phyloP scores from a whole-genome alignment of 2,888 invertebrate genomes.

The Drosophila fungiperda region DNA sequence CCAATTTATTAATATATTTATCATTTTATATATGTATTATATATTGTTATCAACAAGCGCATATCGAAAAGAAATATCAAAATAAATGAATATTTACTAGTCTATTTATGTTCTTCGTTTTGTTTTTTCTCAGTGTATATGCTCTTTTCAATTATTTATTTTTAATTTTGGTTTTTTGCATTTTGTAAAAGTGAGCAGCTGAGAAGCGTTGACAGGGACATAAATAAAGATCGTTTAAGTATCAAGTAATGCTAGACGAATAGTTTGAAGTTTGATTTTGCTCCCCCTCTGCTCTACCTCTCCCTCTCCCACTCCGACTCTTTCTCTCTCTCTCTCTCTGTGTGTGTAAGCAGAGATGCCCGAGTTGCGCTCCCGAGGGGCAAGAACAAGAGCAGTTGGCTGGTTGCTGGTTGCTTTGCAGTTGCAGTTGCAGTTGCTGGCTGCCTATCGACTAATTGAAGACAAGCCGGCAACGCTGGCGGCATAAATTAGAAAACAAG shows the following conservation, averaged over 20 bases:
- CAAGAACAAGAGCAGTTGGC: slow-evolving; percentile 11
- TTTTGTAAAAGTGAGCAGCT: slow-evolving; percentile 72
- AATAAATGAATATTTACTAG: not conserved
- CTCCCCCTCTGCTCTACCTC: not conserved
- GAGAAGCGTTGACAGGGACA: slow-evolving; percentile 81
- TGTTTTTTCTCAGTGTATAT: slow-evolving; percentile 10
- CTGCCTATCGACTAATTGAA: slow-evolving; percentile 71
- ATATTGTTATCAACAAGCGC: too few relatives aligned
- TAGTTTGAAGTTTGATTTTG: slow-evolving; percentile 59
- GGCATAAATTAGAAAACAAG: slow-evolving; percentile 66
- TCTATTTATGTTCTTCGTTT: slow-evolving; percentile 6
- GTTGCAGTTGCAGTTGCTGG: slow-evolving; percentile 46
- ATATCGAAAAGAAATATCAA: not conserved
- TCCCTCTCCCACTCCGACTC: not conserved
- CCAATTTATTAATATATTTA: not conserved
- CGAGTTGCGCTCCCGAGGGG: slow-evolving; percentile 53
- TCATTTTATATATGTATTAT: too few relatives aligned
- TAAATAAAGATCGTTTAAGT: slow-evolving; percentile 80
- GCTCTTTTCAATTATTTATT: slow-evolving; percentile 7
- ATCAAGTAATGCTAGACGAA: slow-evolving; percentile 77
- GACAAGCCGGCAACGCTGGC: slow-evolving; percentile 65
- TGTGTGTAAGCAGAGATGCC: slow-evolving; percentile 60
- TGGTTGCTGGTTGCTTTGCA: slow-evolving; percentile 5
- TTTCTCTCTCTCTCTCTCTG: not conserved
- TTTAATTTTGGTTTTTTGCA: slow-evolving; percentile 20